Evolutionary conservation across 2,113 vertebrate genomes (phyloP).

Genomic region (Cygnus atratus): DNA sequence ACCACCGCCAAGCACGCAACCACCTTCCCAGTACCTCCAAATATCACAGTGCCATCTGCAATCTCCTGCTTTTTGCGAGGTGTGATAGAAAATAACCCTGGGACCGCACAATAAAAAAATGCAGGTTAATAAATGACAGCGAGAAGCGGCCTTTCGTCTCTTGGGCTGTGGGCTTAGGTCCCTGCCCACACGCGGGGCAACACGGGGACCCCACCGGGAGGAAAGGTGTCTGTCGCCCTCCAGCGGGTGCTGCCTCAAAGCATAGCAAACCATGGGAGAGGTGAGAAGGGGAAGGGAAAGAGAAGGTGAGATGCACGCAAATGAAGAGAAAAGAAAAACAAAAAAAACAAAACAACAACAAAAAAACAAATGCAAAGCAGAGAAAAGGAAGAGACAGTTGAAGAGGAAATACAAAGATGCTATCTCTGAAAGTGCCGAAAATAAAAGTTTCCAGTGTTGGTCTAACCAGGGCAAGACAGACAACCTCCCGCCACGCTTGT

Average conservation of each 20-base stretch:
- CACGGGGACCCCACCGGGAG: background rate
- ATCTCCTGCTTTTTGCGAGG: background rate
- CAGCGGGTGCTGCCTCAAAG: background rate
- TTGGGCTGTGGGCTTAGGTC: background rate
- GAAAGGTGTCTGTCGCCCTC: slow-evolving; percentile 3
- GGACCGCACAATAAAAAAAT: rapidly evolving
- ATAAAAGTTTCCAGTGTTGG: background rate
- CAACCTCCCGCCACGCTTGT: background rate
- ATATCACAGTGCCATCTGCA: background rate
- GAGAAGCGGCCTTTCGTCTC: background rate
- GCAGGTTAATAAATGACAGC: background rate
- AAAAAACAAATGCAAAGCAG: background rate
- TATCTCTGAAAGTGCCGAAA: background rate
- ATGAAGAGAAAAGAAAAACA: background rate
- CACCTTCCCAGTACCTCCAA: background rate
- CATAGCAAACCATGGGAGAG: background rate
- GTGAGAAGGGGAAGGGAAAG: background rate
- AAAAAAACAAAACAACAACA: rapidly evolving
- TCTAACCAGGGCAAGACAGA: background rate
- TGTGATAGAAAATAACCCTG: background rate
- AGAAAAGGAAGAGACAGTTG: background rate
- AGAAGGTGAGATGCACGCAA: background rate
- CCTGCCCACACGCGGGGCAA: background rate
- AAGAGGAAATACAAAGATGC: background rate
- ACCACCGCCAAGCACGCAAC: background rate